Percentiles rank a stretch among this genome's conserved stretches.
Conservation (phyloP, 2,888 invertebrate genomes). For the Subacronicta megacephala region DNA sequence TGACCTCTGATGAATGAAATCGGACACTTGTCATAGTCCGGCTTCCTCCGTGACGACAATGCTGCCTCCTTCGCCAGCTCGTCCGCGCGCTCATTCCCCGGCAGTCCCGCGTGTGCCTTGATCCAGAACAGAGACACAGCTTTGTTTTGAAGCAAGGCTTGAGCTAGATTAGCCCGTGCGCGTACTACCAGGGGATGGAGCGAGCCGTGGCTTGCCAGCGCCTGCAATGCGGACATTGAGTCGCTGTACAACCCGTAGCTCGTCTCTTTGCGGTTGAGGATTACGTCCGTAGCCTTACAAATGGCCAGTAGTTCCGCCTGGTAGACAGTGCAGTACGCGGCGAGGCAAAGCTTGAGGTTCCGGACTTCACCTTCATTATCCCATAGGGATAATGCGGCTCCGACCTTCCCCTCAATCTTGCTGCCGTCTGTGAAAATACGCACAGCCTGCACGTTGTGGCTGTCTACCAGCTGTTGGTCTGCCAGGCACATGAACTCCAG, state of each 20-base stretch:
- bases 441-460: too few relatives aligned
- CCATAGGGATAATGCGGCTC: too few relatives aligned
- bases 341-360: too few relatives aligned
- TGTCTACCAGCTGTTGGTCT: too few relatives aligned
- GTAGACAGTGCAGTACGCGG: too few relatives aligned
- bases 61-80: background rate
- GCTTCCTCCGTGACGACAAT: background rate
- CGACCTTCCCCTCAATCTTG: too few relatives aligned
- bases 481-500: too few relatives aligned
- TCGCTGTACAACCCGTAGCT: slow-evolving; percentile 2
- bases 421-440: too few relatives aligned
- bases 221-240: slow-evolving; percentile 4
- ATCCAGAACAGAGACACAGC: background rate
- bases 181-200: slow-evolving; percentile 10
- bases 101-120: background rate
- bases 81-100: background rate
- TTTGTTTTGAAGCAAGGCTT: background rate
- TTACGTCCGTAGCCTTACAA: too few relatives aligned
- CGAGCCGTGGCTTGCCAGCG: background rate
- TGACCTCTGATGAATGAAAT: background rate
- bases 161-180: background rate
- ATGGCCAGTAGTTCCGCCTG: too few relatives aligned
- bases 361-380: too few relatives aligned
- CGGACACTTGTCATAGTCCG: background rate
- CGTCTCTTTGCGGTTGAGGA: too few relatives aligned